Evolutionary conservation across 2,888 invertebrate genomes (phyloP), one percentile per base, ranked within the genome.

Genomic region (Habrosyne pyritoides): DNA sequence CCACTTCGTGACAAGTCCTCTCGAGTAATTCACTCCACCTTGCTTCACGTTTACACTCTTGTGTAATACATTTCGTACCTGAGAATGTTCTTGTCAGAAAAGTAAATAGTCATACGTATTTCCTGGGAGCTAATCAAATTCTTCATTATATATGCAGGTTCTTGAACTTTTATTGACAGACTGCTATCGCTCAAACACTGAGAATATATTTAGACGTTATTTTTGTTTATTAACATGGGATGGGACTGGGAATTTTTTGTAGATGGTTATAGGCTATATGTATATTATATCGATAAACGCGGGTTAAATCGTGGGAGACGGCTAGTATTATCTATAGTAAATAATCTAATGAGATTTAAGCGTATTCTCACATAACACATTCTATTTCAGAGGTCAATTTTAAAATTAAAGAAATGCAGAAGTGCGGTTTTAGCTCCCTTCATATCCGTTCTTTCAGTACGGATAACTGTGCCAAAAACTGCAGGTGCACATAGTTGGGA

Each of bases 1-100:
- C 72, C 79, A 73, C 80, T 75, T 86, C 91, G 89, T 91, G 91
- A 90, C 89, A 80, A 74, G 67, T 74, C 79, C 76, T 73, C 81
- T 76, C 36, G 21, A 21, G 33, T 42, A 52, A 52, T 33, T 36
- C 22, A 62, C 67, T 59, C 65, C 71, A 56, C 66, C 68, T 71
- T 66, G 72, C 71, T 74, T 65, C 54, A 66, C 55, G 54, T 60
- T 42, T 18, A 54, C 47, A 54, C 52, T 54, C 49, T 33, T 47
- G 28, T 50, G 28, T 28, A 28, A 50, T 42, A 42, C 42, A 42
- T 42, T 42, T 42, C 8, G 42, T 42, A 42, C 18, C 42, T 42
- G 42, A 42, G 42, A 42, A 42, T 42, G n/a, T 42, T 42, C 18
- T 7, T 42, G 42, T 42, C 42, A 42, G 18, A 42, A 42, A 42